Evolutionary conservation across 2,888 invertebrate species (phyloP).

Genomic region (Plebejus anna): DNA sequence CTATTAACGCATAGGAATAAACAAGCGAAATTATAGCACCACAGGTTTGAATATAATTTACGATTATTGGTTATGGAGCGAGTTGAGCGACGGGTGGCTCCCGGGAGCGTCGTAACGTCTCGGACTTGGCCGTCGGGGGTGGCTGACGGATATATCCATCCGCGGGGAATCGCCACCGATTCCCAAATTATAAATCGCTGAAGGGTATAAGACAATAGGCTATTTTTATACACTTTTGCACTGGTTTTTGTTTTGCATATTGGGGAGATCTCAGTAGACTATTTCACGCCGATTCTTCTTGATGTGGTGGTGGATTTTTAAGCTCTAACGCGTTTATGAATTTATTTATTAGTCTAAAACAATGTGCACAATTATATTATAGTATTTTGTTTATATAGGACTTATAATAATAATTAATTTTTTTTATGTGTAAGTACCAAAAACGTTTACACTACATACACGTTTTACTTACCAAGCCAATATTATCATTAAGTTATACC

Average conservation of each 20-base stretch:
- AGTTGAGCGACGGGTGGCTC: constrained; percentile 68
- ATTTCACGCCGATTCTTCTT: background rate
- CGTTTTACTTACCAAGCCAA: no score
- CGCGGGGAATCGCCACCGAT: constrained; percentile 61
- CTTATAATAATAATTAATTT: no score
- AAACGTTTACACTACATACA: no score
- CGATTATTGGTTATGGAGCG: constrained; percentile 78
- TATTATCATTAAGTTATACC: background rate
- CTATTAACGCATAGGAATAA: constrained; percentile 10
- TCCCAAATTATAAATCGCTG: constrained; percentile 60
- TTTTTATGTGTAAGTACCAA: no score
- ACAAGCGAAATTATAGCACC: constrained; percentile 22
- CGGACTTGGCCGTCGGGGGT: constrained; percentile 63
- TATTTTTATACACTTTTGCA: constrained; percentile 30
- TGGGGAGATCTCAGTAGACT: background rate
- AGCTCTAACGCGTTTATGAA: background rate
- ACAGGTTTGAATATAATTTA: constrained; percentile 56
- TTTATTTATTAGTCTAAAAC: background rate
- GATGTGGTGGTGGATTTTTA: background rate
- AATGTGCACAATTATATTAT: no score
- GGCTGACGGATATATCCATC: constrained; percentile 75
- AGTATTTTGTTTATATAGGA: no score
- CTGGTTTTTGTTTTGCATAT: constrained; percentile 1
- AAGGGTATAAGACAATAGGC: constrained; percentile 35
- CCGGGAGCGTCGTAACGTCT: constrained; percentile 73